Percentiles rank a stretch among this genome's conserved stretches.
phyloP scores from a whole-genome alignment of 2,888 invertebrate species.

The Caprella mutica region DNA sequence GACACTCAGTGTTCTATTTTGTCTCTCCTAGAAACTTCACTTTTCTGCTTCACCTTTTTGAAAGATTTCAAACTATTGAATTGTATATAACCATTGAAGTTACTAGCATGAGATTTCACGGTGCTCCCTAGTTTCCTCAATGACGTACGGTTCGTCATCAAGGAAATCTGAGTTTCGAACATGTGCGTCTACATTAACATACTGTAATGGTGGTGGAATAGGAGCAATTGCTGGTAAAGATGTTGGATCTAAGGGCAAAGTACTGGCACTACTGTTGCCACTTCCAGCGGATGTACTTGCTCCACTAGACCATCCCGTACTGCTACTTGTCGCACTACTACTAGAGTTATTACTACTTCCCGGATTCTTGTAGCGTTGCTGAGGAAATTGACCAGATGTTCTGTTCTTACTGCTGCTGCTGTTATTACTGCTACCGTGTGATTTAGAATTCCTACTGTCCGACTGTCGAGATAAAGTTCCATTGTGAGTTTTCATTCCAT shows the following conservation, averaged over 20 bases:
- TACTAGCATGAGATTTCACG: constrained; percentile 36
- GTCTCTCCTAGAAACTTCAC: background rate
- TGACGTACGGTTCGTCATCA: constrained; percentile 27
- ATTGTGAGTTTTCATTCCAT: too few relatives aligned
- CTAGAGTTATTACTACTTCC: constrained; percentile 22
- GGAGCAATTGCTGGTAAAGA: constrained; percentile 31
- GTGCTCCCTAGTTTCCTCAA: constrained; percentile 29
- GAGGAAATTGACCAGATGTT: too few relatives aligned
- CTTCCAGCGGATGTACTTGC: constrained; percentile 19
- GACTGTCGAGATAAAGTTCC: too few relatives aligned
- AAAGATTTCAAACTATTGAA: background rate
- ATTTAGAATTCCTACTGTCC: too few relatives aligned
- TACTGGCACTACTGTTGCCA: constrained; percentile 34
- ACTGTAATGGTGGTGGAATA: constrained; percentile 34
- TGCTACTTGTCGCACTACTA: constrained; percentile 27
- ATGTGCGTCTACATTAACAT: constrained; percentile 34
- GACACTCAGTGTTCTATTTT: background rate
- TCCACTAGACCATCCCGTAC: constrained; percentile 20
- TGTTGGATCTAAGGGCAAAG: constrained; percentile 41
- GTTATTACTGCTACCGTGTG: background rate
- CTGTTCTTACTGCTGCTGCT: constrained; percentile 16
- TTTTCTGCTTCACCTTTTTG: background rate
- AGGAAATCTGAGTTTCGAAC: constrained; percentile 13
- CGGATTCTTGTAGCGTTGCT: too few relatives aligned
- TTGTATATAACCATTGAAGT: too few relatives aligned